Evolutionary conservation across 2,113 vertebrate genomes (phyloP).

Genomic region (Pelecanoides urinatrix): DNA sequence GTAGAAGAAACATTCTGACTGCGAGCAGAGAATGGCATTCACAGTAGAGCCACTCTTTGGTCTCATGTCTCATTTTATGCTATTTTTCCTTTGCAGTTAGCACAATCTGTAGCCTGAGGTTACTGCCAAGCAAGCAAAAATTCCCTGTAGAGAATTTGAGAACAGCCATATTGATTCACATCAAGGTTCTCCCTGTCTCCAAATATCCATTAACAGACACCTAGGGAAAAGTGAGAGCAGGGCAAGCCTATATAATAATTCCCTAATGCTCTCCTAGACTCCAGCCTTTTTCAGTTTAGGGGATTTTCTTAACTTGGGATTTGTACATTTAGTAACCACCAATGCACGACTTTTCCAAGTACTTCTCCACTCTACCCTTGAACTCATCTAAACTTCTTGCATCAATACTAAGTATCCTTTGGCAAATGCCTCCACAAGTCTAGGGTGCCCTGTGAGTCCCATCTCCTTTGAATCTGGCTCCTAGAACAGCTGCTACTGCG

Average conservation of each 20-base stretch:
- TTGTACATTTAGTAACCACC: neutral
- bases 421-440: neutral
- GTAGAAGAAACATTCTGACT: neutral
- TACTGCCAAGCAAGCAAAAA: neutral
- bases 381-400: neutral
- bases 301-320: neutral
- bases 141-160: neutral
- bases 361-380: neutral
- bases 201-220: neutral
- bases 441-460: neutral
- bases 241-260: neutral
- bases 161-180: neutral
- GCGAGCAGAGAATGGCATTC: neutral
- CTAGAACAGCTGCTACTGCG: rapidly evolving
- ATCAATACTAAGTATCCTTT: neutral
- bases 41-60: neutral
- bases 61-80: neutral
- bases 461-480: neutral
- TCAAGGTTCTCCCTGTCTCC: neutral
- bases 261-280: neutral
- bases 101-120: neutral
- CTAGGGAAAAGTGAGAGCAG: neutral
- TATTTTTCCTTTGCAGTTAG: neutral
- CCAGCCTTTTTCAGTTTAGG: neutral
- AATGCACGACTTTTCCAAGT: neutral